A percentile compares a stretch with the other conserved stretches of the same genome.
Conservation (phyloP, 2,888 invertebrate genomes). For the Trissolcus brochymenae region DNA sequence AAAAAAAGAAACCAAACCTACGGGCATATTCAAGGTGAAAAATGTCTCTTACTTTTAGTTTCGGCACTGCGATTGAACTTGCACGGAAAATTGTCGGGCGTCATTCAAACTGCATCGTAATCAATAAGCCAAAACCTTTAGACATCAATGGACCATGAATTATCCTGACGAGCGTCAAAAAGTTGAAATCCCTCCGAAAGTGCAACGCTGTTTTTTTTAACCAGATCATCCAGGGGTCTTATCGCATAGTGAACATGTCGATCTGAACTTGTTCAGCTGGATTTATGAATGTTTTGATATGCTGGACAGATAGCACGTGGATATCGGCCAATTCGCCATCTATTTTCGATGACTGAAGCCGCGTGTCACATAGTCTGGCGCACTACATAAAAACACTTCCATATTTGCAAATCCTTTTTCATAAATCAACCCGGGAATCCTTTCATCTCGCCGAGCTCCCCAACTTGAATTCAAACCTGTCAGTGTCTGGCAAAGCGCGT, state of each 20-base stretch:
- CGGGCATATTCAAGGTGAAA: no score
- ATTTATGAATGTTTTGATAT: constrained; percentile 54
- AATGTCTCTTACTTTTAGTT: no score
- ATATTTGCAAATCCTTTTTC: constrained; percentile 29
- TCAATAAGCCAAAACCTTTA: not conserved
- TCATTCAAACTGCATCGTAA: no score
- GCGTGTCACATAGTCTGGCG: constrained; percentile 29
- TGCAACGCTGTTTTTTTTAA: constrained; percentile 19
- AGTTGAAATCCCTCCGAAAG: not conserved
- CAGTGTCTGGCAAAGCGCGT: no score
- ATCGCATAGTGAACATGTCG: constrained; percentile 27
- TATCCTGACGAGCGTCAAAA: no score
- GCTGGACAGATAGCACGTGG: constrained; percentile 43
- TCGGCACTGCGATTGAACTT: no score
- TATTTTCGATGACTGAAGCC: constrained; percentile 39
- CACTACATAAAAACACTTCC: constrained; percentile 37
- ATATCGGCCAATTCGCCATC: constrained; percentile 48
- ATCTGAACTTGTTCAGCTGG: constrained; percentile 16
- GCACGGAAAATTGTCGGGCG: no score
- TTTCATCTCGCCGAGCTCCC: not conserved
- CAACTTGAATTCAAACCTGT: not conserved
- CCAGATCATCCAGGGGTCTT: constrained; percentile 11
- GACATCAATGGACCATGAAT: not conserved
- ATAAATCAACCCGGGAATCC: constrained; percentile 26
- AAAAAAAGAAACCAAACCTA: no score